Evolutionary conservation across 1,140 invertebrate species (phyloP), one percentile per base, ranked within the genome.

Genomic region (Drosophila sproati): DNA sequence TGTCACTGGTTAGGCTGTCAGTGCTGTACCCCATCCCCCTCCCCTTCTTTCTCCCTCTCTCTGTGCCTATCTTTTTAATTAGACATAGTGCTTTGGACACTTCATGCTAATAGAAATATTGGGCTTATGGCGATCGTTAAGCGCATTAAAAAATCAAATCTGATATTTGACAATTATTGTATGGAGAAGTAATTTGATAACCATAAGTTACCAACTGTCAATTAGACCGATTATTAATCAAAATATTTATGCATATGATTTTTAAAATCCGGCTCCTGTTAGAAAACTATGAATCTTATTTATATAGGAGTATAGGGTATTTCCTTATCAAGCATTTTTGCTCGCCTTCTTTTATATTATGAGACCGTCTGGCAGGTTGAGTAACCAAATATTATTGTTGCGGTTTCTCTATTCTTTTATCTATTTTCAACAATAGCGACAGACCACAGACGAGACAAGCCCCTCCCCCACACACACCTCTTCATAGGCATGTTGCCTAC

Each of bases 41-140:
- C 10, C 29, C 5, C 8, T 48, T 3, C 31, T 20, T 1, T 37
- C 12, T 1, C 3, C 5, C 10, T 41, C 35, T 12, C 52, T 37
- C 12, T 4, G 5, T 8, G 3, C 28, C 20, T 29, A 8, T 43
- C 4, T 32, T 45, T 57, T 8, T 45, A 57, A 45, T 57, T 43
- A 57, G 55, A 6, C 39, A 57, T 43, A 66, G 54, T 67, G 70
- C 63, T 28, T 47, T 10, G 37, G 29, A 10, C n/a, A 10, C 7
- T 57, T 39, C 35, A 8, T 34, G 41, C 8, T 37, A 48, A 48
- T 31, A 3, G 34, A 34, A 37, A 4, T 43, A 7, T 12, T 45
- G 3, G 3, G 28, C 28, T 2, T 10, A 32, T 3, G n/a, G 5
- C 5, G 51, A 12, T 52, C n/a, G 31, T 48, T 3, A n/a, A 12